Conservation (phyloP, 2,888 invertebrate genomes). For the Mimumesa dahlbomi region DNA sequence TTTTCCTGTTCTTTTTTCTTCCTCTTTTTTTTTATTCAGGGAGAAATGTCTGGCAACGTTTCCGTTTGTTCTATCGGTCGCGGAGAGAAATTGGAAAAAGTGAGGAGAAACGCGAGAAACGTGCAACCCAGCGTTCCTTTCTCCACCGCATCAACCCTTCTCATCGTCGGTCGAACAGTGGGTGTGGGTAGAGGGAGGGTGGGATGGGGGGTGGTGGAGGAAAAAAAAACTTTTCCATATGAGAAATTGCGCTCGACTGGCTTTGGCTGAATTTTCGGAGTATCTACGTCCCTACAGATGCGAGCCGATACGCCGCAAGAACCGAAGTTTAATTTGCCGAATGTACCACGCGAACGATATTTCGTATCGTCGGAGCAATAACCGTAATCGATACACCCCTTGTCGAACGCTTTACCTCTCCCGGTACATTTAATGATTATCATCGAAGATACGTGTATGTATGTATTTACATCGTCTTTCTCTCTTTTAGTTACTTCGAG, state of each 20-base stretch:
- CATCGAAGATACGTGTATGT: too few species aligned
- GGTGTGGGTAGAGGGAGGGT: too few species aligned
- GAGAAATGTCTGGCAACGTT: conserved; percentile 23
- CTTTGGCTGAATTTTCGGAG: conserved; percentile 44
- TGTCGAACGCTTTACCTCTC: too few species aligned
- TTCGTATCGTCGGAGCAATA: conserved; percentile 44
- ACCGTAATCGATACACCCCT: conserved; percentile 47
- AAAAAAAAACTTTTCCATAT: conserved; percentile 67
- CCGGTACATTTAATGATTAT: too few species aligned
- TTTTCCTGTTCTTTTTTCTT: neutral
- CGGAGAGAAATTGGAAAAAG: conserved; percentile 29
- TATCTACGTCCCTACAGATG: neutral
- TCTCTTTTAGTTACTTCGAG: too few species aligned
- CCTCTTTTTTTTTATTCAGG: conserved; percentile 16
- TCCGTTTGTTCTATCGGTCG: conserved; percentile 28
- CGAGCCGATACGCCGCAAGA: conserved; percentile 23
- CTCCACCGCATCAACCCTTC: conserved; percentile 4
- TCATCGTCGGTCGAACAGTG: conserved; percentile 25
- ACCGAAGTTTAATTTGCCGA: conserved; percentile 47
- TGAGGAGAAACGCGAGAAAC: conserved; percentile 32
- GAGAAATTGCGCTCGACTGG: conserved; percentile 64
- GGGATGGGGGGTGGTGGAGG: too few species aligned
- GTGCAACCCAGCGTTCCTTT: conserved; percentile 33
- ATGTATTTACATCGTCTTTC: too few species aligned
- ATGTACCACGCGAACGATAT: conserved; percentile 32